Base-by-base conservation (phyloP, 2,888 invertebrate species). In the Nomada lathburiana region DNA sequence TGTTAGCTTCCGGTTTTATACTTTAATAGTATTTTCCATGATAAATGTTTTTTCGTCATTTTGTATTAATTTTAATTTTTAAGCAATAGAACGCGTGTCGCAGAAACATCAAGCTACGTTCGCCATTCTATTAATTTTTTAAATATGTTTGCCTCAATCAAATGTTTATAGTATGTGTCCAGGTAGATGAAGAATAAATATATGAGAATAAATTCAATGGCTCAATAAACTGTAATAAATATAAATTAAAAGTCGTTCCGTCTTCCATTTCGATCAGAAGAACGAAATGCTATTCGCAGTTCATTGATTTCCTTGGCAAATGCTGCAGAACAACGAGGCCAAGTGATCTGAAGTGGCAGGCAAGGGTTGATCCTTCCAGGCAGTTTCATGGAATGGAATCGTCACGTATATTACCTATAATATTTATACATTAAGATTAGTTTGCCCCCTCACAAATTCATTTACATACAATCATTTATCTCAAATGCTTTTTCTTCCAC, bases 261-360 rank as follows among this genome's bases (percentile, higher is more conserved):
- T 29, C 29, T 9, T 63, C 44, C 55, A 16, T 52, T 29, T 64
- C 16, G 16, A 68, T 36, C 63, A 36, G 23, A 57, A 26, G 50
- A 50, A 64, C 18, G n/a, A 29, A 50, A 36, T 7, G 52, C 59
- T 50, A 52, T 47, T 77, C 72, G 26, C 57, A 60, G 20, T n/a
- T 59, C 44, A 50, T 18, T 44, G 72, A 78, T 16, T 81, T 72
- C 50, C 23, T 59, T 76, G 26, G 13, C 7, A 26, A 59, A 57
- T 59, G 42, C 50, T 26, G 29, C 26, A 55, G n/a, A 47, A 29
- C 68, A 77, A 67, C 42, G 36, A 18, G 71, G 64, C 62, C 72
- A 65, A 81, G 65, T 64, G 47, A 65, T 71, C 62, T 47, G 60
- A 65, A 52, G 10, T 55, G 36, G 18, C 44, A 50, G 47, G 52